Percentiles rank a stretch among this genome's conserved stretches.
Evolutionary conservation across 2,888 invertebrate genomes (phyloP).

Genomic region (Megamerina dolium): DNA sequence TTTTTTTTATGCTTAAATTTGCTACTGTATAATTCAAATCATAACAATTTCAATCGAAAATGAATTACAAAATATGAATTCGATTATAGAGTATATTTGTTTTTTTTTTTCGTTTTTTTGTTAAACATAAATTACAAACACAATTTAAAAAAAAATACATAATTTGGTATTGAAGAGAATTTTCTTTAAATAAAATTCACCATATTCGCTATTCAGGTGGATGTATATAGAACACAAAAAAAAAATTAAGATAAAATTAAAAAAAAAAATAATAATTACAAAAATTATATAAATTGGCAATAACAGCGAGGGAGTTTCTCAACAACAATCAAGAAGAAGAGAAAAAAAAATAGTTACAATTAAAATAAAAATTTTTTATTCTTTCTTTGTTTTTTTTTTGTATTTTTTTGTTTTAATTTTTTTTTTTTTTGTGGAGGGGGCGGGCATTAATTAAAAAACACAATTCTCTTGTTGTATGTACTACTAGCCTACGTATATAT

Average conservation of each 20-base stretch:
- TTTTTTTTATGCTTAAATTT: too few relatives aligned
- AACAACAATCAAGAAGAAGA: too few relatives aligned
- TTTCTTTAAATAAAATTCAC: slow-evolving; percentile 16
- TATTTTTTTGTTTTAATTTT: too few relatives aligned
- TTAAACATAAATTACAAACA: slow-evolving; percentile 1
- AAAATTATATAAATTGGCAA: slow-evolving; percentile 32
- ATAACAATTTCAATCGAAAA: too few relatives aligned
- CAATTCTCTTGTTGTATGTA: too few relatives aligned
- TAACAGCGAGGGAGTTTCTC: slow-evolving; percentile 39
- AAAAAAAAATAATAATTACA: slow-evolving; percentile 14
- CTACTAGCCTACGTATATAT: background rate
- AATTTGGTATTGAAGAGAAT: slow-evolving; percentile 23
- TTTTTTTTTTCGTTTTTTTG: background rate
- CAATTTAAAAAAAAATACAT: slow-evolving; percentile 16
- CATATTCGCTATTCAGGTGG: slow-evolving; percentile 5
- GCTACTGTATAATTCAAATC: too few relatives aligned
- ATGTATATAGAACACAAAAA: slow-evolving; percentile 14
- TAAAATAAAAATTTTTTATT: too few relatives aligned
- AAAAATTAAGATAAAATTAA: slow-evolving; percentile 6
- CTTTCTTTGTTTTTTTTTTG: too few relatives aligned
- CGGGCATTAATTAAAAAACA: too few relatives aligned
- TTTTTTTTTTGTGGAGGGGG: background rate
- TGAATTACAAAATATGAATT: too few relatives aligned
- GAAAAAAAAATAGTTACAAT: too few relatives aligned
- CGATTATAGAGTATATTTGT: too few relatives aligned